A percentile compares a stretch with the other conserved stretches of the same genome.
phyloP scores from a whole-genome alignment of 2,888 invertebrate genomes.

The Polyommatus iphigenia region DNA sequence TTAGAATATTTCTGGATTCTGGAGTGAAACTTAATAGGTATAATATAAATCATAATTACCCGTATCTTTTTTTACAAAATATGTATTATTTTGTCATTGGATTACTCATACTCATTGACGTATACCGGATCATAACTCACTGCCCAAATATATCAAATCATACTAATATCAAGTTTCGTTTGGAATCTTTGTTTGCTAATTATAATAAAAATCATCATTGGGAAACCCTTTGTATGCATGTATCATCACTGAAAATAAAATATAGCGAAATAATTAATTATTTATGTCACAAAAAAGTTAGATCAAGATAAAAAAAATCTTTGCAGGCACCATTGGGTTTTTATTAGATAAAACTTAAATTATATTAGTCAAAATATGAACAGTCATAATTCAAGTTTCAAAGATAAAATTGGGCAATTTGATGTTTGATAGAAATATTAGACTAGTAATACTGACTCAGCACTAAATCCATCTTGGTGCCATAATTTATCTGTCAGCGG shows the following conservation, averaged over 20 bases:
- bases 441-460: slow-evolving; percentile 14
- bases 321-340: not conserved
- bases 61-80: not conserved
- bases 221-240: not conserved
- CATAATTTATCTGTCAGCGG: slow-evolving; percentile 17
- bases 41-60: not conserved
- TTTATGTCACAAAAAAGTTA: not conserved
- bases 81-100: not conserved
- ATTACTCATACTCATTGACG: not conserved
- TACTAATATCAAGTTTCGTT: not conserved
- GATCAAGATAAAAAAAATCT: not conserved
- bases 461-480: slow-evolving; percentile 1
- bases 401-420: not conserved
- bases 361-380: not conserved
- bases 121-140: not conserved
- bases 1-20: not conserved
- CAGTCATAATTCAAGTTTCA: not conserved
- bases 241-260: not conserved
- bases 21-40: not conserved
- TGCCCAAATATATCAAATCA: not conserved
- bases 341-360: not conserved
- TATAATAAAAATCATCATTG: not conserved
- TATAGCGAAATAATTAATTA: too few relatives aligned
- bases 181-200: not conserved
- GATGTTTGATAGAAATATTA: not conserved